These are phyloP conservation scores for Cotesia congregata DNA, from an alignment of 2,888 invertebrate genomes.

Conservation along the genomic window DNA sequence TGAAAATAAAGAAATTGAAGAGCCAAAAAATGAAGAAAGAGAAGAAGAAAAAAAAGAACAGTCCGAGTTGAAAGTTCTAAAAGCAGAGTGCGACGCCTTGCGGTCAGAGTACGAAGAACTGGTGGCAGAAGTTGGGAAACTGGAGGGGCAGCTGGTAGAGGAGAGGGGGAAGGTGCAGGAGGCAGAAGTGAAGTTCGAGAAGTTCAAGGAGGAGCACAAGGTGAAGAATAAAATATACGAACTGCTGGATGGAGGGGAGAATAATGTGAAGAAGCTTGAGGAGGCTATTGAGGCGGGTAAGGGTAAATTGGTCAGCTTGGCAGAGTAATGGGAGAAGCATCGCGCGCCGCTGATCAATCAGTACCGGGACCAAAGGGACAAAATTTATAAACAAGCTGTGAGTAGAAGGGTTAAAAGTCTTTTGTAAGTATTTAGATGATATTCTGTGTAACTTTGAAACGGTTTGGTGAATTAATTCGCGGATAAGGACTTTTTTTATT, in stretches of 20 bases:
- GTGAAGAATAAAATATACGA: constrained; percentile 76
- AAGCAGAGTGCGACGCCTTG: constrained; percentile 63
- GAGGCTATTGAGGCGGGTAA: constrained; percentile 75
- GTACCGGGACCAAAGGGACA: constrained; percentile 70
- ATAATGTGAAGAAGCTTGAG: constrained; percentile 75
- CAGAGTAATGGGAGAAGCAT: constrained; percentile 82
- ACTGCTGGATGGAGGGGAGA: constrained; percentile 77
- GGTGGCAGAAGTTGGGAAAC: constrained; percentile 63
- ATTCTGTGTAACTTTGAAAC: too few species aligned
- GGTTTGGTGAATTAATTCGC: too few species aligned
- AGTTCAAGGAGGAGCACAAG: constrained; percentile 69
- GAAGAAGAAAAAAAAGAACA: constrained; percentile 46
- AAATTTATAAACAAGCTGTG: constrained; percentile 70
- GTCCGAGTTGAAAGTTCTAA: constrained; percentile 68
- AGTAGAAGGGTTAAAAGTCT: constrained; percentile 48
- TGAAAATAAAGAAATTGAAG: constrained; percentile 23
- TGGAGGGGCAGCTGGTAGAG: constrained; percentile 60
- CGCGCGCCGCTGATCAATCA: constrained; percentile 77
- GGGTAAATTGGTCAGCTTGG: constrained; percentile 76
- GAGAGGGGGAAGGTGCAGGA: constrained; percentile 56
- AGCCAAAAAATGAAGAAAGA: constrained; percentile 5
- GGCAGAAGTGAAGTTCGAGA: constrained; percentile 70
- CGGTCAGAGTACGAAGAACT: constrained; percentile 61
- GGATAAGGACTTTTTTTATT: too few species aligned
- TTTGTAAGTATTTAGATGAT: not conserved